These are phyloP conservation scores for Hetaerina titia DNA, from an alignment of 2,888 invertebrate species.

Conservation along the genomic window DNA sequence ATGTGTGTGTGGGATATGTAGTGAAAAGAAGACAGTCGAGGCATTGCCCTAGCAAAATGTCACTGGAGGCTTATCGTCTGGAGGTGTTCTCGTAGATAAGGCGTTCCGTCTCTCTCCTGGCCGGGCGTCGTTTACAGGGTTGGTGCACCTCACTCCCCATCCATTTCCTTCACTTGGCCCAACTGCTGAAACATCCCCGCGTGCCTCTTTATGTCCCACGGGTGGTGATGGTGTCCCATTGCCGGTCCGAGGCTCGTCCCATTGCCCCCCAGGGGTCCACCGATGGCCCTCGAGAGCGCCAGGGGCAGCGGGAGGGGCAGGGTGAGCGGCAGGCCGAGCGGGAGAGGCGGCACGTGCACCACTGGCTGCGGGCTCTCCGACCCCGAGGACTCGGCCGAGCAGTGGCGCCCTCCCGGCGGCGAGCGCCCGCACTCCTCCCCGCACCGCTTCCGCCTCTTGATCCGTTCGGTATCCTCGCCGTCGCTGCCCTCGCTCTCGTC, in stretches of 20 bases:
- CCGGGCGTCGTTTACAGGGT: too few species aligned
- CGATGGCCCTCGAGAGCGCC: slow-evolving; percentile 37
- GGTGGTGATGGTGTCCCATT: neutral
- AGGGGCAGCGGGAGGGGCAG: slow-evolving; percentile 30
- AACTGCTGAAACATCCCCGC: slow-evolving; percentile 62
- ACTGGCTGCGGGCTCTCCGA: slow-evolving; percentile 49
- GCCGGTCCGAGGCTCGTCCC: neutral
- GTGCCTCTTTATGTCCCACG: slow-evolving; percentile 59
- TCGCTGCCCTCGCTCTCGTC: slow-evolving; percentile 83
- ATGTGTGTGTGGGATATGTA: too few species aligned
- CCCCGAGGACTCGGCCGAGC: slow-evolving; percentile 5
- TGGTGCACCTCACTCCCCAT: neutral
- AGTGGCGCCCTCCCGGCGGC: slow-evolving; percentile 46
- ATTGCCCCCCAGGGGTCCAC: slow-evolving; percentile 3
- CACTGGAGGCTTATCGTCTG: too few species aligned
- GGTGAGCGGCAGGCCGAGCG: slow-evolving; percentile 34
- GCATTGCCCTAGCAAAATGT: too few species aligned
- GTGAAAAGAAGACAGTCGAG: too few species aligned
- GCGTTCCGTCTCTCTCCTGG: too few species aligned
- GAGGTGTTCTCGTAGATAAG: too few species aligned
- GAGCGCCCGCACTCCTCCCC: neutral
- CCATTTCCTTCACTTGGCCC: slow-evolving; percentile 38
- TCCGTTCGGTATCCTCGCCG: slow-evolving; percentile 77
- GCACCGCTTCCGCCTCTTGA: slow-evolving; percentile 5
- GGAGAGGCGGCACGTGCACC: slow-evolving; percentile 34